A percentile compares a stretch with the other conserved stretches of the same genome.
phyloP scores from a whole-genome alignment of 1,140 invertebrate species.

The Mizuhopecten yessoensis region DNA sequence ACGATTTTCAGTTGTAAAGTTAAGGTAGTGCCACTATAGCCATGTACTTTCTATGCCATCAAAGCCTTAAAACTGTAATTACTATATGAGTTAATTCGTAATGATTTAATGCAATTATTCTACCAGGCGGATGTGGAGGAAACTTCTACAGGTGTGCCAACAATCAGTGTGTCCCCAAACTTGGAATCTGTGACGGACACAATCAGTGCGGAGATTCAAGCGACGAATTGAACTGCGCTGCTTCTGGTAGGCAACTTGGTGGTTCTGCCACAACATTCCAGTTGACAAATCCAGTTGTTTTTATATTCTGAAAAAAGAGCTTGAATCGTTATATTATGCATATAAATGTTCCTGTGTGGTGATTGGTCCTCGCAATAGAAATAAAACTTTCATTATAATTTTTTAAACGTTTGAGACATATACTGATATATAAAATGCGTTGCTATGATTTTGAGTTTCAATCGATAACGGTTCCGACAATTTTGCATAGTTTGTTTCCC shows the following conservation, averaged over 20 bases:
- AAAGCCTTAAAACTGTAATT: no score
- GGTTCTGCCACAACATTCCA: not conserved
- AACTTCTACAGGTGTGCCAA: slow-evolving; percentile 55
- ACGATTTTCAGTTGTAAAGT: not conserved
- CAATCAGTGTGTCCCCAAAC: slow-evolving; percentile 53
- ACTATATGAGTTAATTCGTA: no score
- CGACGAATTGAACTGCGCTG: slow-evolving; percentile 48
- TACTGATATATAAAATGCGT: not conserved
- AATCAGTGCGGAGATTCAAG: slow-evolving; percentile 58
- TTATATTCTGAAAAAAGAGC: no score
- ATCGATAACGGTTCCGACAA: not conserved
- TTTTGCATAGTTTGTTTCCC: no score
- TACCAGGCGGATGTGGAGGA: slow-evolving; percentile 54
- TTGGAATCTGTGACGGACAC: slow-evolving; percentile 55
- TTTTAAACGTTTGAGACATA: not conserved
- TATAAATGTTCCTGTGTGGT: no score
- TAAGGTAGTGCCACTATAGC: not conserved
- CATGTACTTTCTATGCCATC: not conserved
- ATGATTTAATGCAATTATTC: not conserved
- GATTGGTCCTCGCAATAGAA: no score
- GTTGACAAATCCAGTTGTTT: not conserved
- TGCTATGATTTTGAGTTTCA: not conserved
- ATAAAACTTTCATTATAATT: no score
- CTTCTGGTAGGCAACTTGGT: not conserved
- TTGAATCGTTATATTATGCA: no score